Conservation (phyloP, 2,888 invertebrate species). For the Coenonympha glycerion region DNA sequence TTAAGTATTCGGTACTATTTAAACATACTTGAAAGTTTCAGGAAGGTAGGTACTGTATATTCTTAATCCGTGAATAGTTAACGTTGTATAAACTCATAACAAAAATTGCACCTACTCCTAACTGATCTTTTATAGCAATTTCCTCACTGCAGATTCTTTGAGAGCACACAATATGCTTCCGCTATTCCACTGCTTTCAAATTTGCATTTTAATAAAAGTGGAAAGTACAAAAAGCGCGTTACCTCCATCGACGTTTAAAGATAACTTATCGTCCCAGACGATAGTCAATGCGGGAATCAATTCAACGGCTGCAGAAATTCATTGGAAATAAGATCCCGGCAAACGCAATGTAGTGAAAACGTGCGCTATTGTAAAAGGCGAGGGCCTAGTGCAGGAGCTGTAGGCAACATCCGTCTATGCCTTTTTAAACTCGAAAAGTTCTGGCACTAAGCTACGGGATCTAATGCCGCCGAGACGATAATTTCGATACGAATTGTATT, state of each 20-base stretch:
- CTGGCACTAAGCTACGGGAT: too few relatives aligned
- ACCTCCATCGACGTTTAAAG: constrained; percentile 11
- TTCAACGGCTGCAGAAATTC: constrained; percentile 48
- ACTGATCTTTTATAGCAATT: background rate
- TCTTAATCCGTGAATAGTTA: too few relatives aligned
- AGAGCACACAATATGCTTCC: constrained; percentile 5
- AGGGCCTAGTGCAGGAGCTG: too few relatives aligned
- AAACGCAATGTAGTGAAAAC: constrained; percentile 61
- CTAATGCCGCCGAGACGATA: too few relatives aligned
- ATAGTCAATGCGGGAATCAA: constrained; percentile 30
- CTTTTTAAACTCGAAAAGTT: too few relatives aligned
- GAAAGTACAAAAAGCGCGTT: constrained; percentile 1
- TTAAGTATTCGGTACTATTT: too few relatives aligned
- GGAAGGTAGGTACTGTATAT: too few relatives aligned
- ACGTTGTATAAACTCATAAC: too few relatives aligned
- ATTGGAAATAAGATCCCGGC: constrained; percentile 52
- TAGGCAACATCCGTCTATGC: too few relatives aligned
- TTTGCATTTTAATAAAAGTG: constrained; percentile 14
- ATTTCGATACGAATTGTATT: too few relatives aligned
- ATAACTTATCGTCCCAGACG: constrained; percentile 20
- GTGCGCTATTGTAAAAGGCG: constrained; percentile 52
- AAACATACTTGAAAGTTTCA: too few relatives aligned
- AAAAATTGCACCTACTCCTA: background rate
- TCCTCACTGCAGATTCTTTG: background rate
- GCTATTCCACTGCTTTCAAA: constrained; percentile 1